Evolutionary conservation across 2,797 vertebrate species (phyloP), one percentile per base, ranked within the genome.

Genomic region (Phrynocephalus vlangalii): DNA sequence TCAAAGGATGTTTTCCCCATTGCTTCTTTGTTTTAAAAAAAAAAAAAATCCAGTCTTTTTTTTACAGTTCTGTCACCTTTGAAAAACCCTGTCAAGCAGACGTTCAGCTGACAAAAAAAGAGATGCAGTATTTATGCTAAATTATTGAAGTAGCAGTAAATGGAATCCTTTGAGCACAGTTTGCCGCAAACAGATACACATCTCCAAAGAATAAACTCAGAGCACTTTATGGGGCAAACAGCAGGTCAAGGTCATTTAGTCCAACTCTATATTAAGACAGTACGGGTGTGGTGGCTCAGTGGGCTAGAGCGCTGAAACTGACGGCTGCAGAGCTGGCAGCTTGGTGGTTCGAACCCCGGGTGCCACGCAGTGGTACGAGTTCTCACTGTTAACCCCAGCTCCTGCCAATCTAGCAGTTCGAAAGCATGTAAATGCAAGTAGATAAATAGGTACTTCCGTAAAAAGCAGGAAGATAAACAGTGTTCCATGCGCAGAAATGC

Each of bases 1-100:
- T 90, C 66, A 89, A 94, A 94, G 1, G 80, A 88, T 84, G 73
- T 33, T 93, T 92, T 91, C 87, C n/a, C 82, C 83, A 89, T 81
- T 2, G 28, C 87, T 95, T 91, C 87, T 87, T 63, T 83, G 38
- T 94, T 95, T 90, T 63, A 73, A 87, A 91, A 82, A 63, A 70
- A 26, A 73, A 87, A 91, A 82, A 63, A 70, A 26, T 85, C 87
- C 82, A 38, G 10, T 88, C 86, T 63, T 52, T 44, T n/a, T 76
- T 82, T 92, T 52, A 75, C 72, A 90, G 60, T 88, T 82, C 6
- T 56, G 15, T 70, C 28, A 6, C 71, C 88, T 72, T 80, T 87
- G 84, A 85, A 89, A 91, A 87, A 85, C 91, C 75, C 75, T 84
- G 80, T 79, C 50, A 70, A 79, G 2, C 28, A 79, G 56, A 5